Evolutionary conservation across 1,140 invertebrate genomes (phyloP).

Genomic region (Polypedilum pembai): DNA sequence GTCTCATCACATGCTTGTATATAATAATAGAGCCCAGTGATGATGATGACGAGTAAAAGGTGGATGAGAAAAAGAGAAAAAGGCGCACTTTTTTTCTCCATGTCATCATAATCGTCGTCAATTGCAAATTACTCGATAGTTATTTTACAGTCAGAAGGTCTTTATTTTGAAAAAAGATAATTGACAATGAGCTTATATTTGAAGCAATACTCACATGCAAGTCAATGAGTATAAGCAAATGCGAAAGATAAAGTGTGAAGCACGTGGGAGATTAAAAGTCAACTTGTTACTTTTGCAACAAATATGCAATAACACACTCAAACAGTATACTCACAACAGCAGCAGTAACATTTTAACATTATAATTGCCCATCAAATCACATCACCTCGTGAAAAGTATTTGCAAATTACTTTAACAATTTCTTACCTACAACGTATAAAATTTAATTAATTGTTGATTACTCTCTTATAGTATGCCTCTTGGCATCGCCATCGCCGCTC

Average conservation of each 20-base stretch:
- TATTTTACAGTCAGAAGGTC: neutral
- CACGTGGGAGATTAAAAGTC: slow-evolving; percentile 10
- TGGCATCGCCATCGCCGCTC: neutral
- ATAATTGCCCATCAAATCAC: neutral
- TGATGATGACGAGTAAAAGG: slow-evolving; percentile 9
- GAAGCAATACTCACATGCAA: slow-evolving; percentile 1
- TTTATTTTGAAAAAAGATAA: neutral
- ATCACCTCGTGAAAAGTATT: neutral
- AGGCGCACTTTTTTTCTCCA: neutral
- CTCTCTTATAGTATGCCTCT: too few relatives aligned
- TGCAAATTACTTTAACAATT: neutral
- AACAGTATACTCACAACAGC: too few relatives aligned
- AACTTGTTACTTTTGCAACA: neutral
- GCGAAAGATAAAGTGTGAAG: neutral
- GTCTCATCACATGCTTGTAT: neutral
- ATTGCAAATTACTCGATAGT: neutral
- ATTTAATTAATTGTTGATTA: too few relatives aligned
- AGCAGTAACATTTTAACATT: neutral
- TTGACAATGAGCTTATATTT: slow-evolving; percentile 7
- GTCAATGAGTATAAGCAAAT: neutral
- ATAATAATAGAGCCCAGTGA: neutral
- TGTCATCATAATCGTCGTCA: neutral
- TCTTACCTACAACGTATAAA: neutral
- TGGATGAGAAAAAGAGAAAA: neutral
- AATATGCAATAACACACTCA: too few relatives aligned